These are phyloP conservation scores for Toxotes jaculatrix DNA, from an alignment of 2,113 vertebrate species.

Conservation along the genomic window DNA sequence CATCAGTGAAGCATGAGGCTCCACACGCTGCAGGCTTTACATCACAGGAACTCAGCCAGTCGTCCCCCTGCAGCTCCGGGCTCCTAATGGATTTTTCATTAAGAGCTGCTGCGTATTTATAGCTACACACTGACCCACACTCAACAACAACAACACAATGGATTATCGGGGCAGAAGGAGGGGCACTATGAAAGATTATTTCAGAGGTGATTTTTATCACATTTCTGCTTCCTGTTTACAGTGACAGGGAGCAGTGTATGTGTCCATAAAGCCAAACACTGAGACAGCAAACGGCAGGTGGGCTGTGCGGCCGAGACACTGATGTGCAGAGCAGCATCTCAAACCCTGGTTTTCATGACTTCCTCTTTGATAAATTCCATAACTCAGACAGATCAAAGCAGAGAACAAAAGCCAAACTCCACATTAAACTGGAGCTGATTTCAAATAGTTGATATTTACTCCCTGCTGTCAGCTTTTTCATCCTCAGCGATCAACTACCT, in stretches of 20 bases:
- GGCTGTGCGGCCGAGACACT: no score
- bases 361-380: no score
- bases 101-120: conserved; percentile 48
- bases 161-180: background rate
- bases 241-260: background rate
- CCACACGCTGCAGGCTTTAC: background rate
- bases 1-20: conserved; percentile 13
- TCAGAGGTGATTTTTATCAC: background rate
- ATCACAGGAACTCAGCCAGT: background rate
- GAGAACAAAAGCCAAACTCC: background rate
- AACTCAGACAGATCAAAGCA: no score
- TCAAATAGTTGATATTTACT: background rate
- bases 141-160: conserved; percentile 11
- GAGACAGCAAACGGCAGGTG: no score
- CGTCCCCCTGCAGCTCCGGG: background rate
- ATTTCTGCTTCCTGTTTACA: conserved; percentile 3
- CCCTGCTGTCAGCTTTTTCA: background rate
- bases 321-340: no score
- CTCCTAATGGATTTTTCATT: conserved; percentile 63
- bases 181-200: background rate
- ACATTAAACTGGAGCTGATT: background rate
- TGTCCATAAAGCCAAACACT: no score
- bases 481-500: background rate
- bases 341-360: no score
- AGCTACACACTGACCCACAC: conserved; percentile 16